These are phyloP conservation scores for Penaeus vannamei DNA, from an alignment of 1,140 invertebrate genomes.

Conservation along the genomic window DNA sequence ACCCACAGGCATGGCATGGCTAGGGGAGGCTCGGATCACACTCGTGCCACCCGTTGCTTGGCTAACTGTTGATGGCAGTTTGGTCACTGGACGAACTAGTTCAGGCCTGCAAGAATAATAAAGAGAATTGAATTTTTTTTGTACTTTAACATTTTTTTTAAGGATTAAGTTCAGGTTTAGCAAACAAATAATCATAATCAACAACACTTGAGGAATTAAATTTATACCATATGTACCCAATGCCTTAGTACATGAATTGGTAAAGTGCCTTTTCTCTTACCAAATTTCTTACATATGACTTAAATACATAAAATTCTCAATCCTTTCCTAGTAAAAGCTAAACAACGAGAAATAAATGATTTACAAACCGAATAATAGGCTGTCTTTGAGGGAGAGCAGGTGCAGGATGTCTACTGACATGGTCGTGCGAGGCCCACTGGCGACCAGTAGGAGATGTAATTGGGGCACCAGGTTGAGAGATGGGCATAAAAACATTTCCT, in stretches of 20 bases:
- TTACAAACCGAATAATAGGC: conserved; percentile 55
- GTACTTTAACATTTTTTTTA: too few relatives aligned
- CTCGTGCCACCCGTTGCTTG: conserved; percentile 58
- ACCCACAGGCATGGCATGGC: conserved; percentile 46
- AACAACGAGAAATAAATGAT: not conserved
- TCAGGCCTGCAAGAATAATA: conserved; percentile 62
- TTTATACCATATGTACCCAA: too few relatives aligned
- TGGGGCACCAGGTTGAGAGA: conserved; percentile 77
- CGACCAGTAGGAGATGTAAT: conserved; percentile 70
- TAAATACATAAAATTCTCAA: not conserved
- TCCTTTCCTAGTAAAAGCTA: not conserved
- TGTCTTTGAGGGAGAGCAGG: conserved; percentile 61
- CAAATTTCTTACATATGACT: too few relatives aligned
- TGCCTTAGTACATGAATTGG: too few relatives aligned
- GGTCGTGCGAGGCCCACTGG: conserved; percentile 60
- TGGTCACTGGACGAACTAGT: conserved; percentile 65
- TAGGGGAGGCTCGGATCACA: conserved; percentile 62
- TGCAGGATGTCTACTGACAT: conserved; percentile 52
- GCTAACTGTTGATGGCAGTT: conserved; percentile 60
- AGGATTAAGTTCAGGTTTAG: too few relatives aligned
- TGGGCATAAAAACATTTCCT: conserved; percentile 90
- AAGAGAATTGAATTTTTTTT: too few relatives aligned
- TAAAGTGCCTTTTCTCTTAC: too few relatives aligned
- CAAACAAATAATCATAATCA: too few relatives aligned
- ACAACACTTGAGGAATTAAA: too few relatives aligned